Evolutionary conservation across 1,140 invertebrate species (phyloP).

Genomic region (Oryzaephilus surinamensis): DNA sequence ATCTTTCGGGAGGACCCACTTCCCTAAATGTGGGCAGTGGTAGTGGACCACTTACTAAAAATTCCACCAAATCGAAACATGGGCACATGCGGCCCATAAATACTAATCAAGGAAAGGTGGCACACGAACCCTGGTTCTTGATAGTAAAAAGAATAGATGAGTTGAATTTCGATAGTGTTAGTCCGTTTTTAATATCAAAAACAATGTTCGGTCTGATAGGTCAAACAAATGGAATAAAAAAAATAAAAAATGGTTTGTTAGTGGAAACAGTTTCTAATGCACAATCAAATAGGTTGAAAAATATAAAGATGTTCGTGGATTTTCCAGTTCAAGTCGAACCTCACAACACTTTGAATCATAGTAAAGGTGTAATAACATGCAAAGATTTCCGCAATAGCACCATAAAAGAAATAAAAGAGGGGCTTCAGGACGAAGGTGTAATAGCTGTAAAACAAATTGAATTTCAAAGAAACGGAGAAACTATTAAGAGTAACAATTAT

Average conservation of each 20-base stretch:
- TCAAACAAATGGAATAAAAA: neutral
- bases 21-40: no score
- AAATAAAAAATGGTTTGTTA: neutral
- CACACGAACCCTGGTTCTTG: neutral
- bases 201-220: neutral
- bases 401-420: conserved; percentile 1
- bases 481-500: no score
- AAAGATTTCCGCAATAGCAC: neutral
- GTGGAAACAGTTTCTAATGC: neutral
- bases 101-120: neutral
- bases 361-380: conserved; percentile 1
- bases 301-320: neutral
- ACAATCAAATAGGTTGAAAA: neutral
- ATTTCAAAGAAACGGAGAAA: no score
- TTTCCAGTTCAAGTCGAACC: neutral
- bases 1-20: no score
- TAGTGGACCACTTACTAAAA: no score
- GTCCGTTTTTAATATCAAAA: conserved; percentile 1
- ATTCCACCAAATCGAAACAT: no score
- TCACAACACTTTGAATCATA: neutral
- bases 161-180: neutral
- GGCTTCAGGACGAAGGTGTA: neutral
- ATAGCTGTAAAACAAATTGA: neutral
- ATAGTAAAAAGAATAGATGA: neutral
- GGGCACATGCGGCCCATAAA: no score